These are phyloP conservation scores for Daboia siamensis DNA, from an alignment of 2,113 vertebrate species.

Conservation along the genomic window DNA sequence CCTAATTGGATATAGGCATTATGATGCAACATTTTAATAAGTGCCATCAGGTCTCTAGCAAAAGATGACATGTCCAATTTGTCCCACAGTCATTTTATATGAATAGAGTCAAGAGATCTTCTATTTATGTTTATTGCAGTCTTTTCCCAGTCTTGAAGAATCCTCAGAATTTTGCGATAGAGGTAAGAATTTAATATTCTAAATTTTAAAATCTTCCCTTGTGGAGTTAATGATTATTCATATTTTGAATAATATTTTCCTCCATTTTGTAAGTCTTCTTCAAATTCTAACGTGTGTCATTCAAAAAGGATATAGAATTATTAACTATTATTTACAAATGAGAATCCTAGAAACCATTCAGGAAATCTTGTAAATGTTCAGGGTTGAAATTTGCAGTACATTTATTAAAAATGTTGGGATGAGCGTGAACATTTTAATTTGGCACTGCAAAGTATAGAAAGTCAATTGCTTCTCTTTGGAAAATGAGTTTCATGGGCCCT, in stretches of 20 bases:
- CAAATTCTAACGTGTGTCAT: neutral
- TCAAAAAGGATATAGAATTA: neutral
- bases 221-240: neutral
- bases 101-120: neutral
- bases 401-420: neutral
- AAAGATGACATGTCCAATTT: neutral
- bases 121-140: constrained; percentile 68
- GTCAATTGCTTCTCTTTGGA: neutral
- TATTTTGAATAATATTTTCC: accelerated
- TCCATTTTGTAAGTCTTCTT: neutral
- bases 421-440: neutral
- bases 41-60: neutral
- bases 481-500: neutral
- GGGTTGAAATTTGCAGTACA: neutral
- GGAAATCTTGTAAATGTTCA: neutral
- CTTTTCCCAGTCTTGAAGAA: constrained; percentile 68
- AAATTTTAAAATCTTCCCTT: constrained; percentile 10
- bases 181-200: constrained; percentile 57
- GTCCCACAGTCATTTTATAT: neutral
- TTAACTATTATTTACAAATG: neutral
- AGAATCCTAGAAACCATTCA: neutral
- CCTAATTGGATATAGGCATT: neutral
- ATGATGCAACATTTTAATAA: neutral
- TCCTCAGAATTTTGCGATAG: constrained; percentile 32
- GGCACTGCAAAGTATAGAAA: neutral